Percentiles rank a stretch among this genome's conserved stretches.
phyloP scores from a whole-genome alignment of 2,888 invertebrate genomes.

The Elegia similella region DNA sequence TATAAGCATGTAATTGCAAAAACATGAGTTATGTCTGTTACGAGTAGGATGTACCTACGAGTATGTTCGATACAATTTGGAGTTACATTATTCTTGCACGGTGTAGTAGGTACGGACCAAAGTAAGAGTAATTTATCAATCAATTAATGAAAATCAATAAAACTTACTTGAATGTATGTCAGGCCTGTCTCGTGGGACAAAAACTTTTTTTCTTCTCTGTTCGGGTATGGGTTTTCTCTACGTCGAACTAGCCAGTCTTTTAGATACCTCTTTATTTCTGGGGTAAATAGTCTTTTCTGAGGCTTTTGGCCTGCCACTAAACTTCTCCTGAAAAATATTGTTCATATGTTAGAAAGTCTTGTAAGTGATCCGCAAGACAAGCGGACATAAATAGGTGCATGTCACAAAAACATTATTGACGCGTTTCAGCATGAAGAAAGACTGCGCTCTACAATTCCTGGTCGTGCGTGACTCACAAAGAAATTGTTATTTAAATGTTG shows the following conservation, averaged over 20 bases:
- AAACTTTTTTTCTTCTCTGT: slow-evolving; percentile 88
- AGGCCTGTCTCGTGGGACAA: slow-evolving; percentile 88
- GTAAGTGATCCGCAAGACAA: neutral
- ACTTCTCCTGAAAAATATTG: slow-evolving; percentile 69
- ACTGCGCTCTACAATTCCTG: slow-evolving; percentile 32
- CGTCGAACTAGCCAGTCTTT: slow-evolving; percentile 90
- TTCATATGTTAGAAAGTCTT: slow-evolving; percentile 1
- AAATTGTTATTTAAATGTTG: slow-evolving; percentile 44
- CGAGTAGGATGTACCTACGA: too few species aligned
- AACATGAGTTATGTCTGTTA: neutral
- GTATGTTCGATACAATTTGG: too few species aligned
- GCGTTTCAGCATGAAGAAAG: slow-evolving; percentile 38
- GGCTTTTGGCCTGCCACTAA: slow-evolving; percentile 83
- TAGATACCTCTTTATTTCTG: slow-evolving; percentile 88
- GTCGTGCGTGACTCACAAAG: slow-evolving; percentile 69
- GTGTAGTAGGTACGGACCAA: too few species aligned
- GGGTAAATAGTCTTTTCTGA: slow-evolving; percentile 88
- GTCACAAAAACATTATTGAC: slow-evolving; percentile 19
- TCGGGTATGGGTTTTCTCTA: slow-evolving; percentile 90
- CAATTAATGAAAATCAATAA: slow-evolving; percentile 5
- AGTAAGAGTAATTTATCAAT: too few species aligned
- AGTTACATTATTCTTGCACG: too few species aligned
- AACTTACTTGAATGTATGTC: slow-evolving; percentile 87
- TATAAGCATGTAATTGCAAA: neutral
- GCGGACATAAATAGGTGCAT: slow-evolving; percentile 4